Base-by-base conservation (phyloP, 2,797 vertebrate species). In the Hydrophis major region DNA sequence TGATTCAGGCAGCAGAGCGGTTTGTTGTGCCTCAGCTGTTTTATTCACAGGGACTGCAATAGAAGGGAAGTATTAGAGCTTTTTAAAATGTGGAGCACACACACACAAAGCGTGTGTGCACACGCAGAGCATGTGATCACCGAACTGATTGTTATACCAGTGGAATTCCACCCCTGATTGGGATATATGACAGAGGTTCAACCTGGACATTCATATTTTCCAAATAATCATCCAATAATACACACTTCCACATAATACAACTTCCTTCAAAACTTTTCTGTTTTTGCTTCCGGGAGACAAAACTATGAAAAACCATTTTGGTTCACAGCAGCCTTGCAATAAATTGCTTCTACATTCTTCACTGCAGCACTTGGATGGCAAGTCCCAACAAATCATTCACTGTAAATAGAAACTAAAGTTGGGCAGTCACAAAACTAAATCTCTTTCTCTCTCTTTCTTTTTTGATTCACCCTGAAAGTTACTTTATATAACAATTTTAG, bases 321-420 rank as follows among this genome's bases (percentile, higher is more conserved):
- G 78, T 83, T 47, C 78, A 83, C 4, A 4, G 37, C 74, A 47
- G 10, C 37, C 37, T 83, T 47, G 37, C 10, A 4, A 83, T 83
- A 83, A 83, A 83, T 83, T 83, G 78, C 42, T 25, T 83, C 37
- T 25, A 83, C 42, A 83, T 47, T 83, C 42, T 83, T 83, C 42
- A 2, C 42, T 47, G 78, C 78, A 5, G 22, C 10, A 47, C 37
- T 47, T 83, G 78, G 78, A 83, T 83, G 78, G 42, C 78, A 83
- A 83, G 78, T 25, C 78, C 78, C 78, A 83, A 42, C 74, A 83
- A 83, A 83, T 47, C 78, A 47, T 83, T 83, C 78, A 47, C 42
- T 83, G 78, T 47, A 83, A 83, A 47, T 83, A 25, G 20, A 83
- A 83, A 83, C 78, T 83, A 50, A 91, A 97, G 95, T 83, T 83